A percentile compares a stretch with the other conserved stretches of the same genome.
Conservation (phyloP, 2,888 invertebrate genomes). For the Crocallis elinguaria region DNA sequence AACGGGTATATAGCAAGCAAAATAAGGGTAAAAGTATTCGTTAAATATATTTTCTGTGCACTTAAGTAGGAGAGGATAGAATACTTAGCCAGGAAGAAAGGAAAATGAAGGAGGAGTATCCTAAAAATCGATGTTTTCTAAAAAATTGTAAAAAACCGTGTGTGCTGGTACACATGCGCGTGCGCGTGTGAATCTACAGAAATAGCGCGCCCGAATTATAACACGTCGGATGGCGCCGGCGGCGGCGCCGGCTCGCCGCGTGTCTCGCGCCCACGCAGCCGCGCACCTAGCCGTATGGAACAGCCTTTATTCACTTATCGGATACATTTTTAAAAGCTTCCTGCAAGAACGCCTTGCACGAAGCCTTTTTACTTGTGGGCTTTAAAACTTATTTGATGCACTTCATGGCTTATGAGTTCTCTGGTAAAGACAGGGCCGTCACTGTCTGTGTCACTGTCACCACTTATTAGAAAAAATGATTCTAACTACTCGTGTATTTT, state of each 20-base stretch:
- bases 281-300: conserved; percentile 14
- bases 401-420: too few species aligned
- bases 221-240: conserved; percentile 77
- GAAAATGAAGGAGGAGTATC: not conserved
- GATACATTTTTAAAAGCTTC: conserved; percentile 10
- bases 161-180: conserved; percentile 58
- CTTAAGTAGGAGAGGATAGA: too few species aligned
- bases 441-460: too few species aligned
- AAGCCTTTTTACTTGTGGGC: not conserved
- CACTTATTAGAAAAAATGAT: too few species aligned
- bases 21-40: too few species aligned
- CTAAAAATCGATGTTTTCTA: conserved; percentile 39
- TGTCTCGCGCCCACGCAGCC: conserved; percentile 48
- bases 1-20: not conserved
- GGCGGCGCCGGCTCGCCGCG: conserved; percentile 74
- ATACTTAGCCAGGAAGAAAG: not conserved
- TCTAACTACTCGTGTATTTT: too few species aligned
- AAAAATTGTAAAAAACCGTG: conserved; percentile 64
- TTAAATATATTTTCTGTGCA: too few species aligned
- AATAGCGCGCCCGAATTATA: conserved; percentile 82
- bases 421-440: too few species aligned
- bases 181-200: conserved; percentile 79
- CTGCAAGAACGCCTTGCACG: not conserved
- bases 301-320: conserved; percentile 19
- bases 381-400: not conserved